phyloP scores from a whole-genome alignment of 2,113 vertebrate genomes.

The Gorsachius goisagi region DNA sequence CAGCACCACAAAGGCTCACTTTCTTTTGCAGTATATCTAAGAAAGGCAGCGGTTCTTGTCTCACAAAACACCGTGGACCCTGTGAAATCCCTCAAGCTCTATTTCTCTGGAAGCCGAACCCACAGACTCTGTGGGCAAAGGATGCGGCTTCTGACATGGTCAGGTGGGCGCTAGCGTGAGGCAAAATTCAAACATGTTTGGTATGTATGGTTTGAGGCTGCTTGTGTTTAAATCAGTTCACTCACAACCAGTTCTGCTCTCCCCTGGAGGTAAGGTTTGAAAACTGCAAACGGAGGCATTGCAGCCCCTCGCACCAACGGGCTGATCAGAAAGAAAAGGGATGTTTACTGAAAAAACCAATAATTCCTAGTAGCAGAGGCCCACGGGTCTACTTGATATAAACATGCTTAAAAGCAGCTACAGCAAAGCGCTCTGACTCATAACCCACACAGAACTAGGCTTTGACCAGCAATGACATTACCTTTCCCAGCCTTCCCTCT shows the following conservation, averaged over 20 bases:
- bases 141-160: background rate
- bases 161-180: background rate
- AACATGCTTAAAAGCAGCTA: background rate
- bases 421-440: background rate
- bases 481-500: background rate
- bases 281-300: background rate
- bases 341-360: background rate
- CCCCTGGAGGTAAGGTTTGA: background rate
- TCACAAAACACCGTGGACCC: background rate
- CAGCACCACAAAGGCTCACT: background rate
- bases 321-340: background rate
- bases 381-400: background rate
- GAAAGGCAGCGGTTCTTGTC: background rate
- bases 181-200: background rate
- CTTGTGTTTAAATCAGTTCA: background rate
- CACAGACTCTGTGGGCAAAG: background rate
- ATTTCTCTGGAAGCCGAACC: rapidly evolving
- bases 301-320: background rate
- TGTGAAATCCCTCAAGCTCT: background rate
- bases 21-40: background rate
- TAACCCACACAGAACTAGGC: background rate
- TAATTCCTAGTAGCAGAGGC: background rate
- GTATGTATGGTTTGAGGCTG: background rate
- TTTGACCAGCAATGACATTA: background rate
- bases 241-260: background rate